phyloP scores from a whole-genome alignment of 2,888 invertebrate species.

The Agrochola lota region DNA sequence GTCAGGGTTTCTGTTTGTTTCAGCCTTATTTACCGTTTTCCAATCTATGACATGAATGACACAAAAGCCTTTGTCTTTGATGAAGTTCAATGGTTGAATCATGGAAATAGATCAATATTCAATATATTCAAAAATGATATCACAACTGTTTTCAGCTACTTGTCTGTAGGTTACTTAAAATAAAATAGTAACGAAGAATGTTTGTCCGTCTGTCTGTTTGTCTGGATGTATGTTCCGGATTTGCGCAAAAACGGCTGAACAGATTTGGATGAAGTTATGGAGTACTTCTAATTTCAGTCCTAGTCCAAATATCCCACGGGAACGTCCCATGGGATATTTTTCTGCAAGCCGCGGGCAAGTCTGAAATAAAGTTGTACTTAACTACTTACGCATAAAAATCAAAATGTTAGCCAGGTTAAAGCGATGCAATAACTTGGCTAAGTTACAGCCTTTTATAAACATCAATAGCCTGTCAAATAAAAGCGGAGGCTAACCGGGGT shows the following conservation, averaged over 20 bases:
- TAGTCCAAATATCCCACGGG: no score
- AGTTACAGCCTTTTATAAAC: constrained; percentile 26
- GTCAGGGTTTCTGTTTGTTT: constrained; percentile 31
- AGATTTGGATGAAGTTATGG: no score
- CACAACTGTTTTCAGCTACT: constrained; percentile 5
- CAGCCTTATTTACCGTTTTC: constrained; percentile 30
- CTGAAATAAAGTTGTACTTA: neutral
- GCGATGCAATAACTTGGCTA: constrained; percentile 1
- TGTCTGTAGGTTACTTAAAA: no score
- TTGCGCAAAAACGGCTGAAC: no score
- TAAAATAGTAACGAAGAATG: no score
- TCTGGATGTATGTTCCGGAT: no score
- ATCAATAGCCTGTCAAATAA: constrained; percentile 52
- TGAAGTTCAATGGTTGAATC: constrained; percentile 41
- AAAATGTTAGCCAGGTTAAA: neutral
- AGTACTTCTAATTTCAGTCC: neutral
- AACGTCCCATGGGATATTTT: no score
- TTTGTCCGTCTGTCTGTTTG: no score
- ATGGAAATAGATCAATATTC: constrained; percentile 17
- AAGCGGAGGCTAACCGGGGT: constrained; percentile 32
- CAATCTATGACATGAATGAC: constrained; percentile 36
- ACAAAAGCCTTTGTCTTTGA: constrained; percentile 47
- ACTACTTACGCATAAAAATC: neutral
- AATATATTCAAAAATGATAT: constrained; percentile 22
- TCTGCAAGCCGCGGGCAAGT: no score